Evolutionary conservation across 2,797 vertebrate genomes (phyloP), one percentile per base, ranked within the genome.

Genomic region (Microctenopoma stevenorrisi): DNA sequence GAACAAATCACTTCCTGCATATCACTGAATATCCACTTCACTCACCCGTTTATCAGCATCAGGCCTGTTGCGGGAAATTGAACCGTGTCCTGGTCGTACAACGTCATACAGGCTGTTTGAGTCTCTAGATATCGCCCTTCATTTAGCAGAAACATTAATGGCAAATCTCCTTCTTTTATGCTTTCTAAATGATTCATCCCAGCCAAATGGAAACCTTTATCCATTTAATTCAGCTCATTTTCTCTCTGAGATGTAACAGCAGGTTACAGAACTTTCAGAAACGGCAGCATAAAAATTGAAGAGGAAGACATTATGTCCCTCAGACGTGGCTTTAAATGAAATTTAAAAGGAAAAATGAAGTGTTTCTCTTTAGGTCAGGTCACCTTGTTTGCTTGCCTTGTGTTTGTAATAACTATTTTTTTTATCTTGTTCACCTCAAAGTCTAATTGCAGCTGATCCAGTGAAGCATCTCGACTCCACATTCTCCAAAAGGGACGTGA

Each of bases 91-190:
- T 73, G 78, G 63, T 83, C 78, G 51, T 61, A 53, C 66, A 75
- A 83, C 73, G 64, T 79, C 59, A 70, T 28, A 59, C 37, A 59
- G 49, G 70, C 64, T 35, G 18, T 42, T 57, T 35, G 43, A 72
- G 54, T 30, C 68, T 83, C 43, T n/a, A 28, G 44, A 71, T 75
- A 68, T 62, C 55, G 55, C 57, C 49, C 61, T 74, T 80, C 68
- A 52, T 84, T 87, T 80, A 67, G 50, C 60, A 61, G 71, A 81
- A 62, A 82, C 55, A 53, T 58, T 82, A 61, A 86, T 85, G 80
- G 79, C 80, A 87, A 79, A 84, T 86, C 74, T 82, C 58, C 72
- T 79, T 75, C 76, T 28, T 91, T 87, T 86, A 82, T 88, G 16
- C 57, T 78, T 72, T 62, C 49, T 75, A 87, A 88, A 81, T 74